Percentiles rank a stretch among this genome's conserved stretches.
These are phyloP conservation scores for Parasteatoda tepidariorum DNA, from an alignment of 1,140 invertebrate genomes.

Conservation along the genomic window DNA sequence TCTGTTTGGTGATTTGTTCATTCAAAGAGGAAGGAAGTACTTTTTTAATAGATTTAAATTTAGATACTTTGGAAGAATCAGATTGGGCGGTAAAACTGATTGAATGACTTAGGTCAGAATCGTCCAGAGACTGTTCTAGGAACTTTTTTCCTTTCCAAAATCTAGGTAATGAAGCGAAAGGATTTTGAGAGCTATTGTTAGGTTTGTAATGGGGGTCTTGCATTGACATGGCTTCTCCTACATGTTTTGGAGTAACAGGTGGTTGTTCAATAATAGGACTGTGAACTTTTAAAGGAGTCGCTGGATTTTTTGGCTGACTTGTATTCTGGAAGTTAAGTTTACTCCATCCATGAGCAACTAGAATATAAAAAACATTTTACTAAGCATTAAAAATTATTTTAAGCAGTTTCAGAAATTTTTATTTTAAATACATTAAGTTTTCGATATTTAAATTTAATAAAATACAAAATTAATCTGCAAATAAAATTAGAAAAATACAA, in stretches of 20 bases:
- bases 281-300: neutral
- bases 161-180: constrained; percentile 77
- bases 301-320: neutral
- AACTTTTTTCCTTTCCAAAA: constrained; percentile 68
- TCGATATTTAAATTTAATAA: too few species aligned
- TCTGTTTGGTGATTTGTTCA: neutral
- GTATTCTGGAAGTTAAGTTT: neutral
- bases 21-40: neutral
- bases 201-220: constrained; percentile 80
- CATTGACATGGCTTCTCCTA: constrained; percentile 82
- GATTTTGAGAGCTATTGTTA: constrained; percentile 72
- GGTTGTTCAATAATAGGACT: neutral
- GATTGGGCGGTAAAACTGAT: constrained; percentile 73
- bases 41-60: neutral
- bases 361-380: constrained; percentile 1
- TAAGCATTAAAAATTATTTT: too few species aligned
- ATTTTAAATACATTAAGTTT: too few species aligned
- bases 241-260: constrained; percentile 71
- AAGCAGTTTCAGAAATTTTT: too few species aligned
- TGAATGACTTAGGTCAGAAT: constrained; percentile 69
- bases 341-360: constrained; percentile 52
- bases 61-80: neutral
- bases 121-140: constrained; percentile 70
- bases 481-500: too few species aligned
- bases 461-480: too few species aligned